Percentiles rank a stretch among this genome's conserved stretches.
Conservation (phyloP, 2,797 vertebrate species). For the Arrhamphus sclerolepis region DNA sequence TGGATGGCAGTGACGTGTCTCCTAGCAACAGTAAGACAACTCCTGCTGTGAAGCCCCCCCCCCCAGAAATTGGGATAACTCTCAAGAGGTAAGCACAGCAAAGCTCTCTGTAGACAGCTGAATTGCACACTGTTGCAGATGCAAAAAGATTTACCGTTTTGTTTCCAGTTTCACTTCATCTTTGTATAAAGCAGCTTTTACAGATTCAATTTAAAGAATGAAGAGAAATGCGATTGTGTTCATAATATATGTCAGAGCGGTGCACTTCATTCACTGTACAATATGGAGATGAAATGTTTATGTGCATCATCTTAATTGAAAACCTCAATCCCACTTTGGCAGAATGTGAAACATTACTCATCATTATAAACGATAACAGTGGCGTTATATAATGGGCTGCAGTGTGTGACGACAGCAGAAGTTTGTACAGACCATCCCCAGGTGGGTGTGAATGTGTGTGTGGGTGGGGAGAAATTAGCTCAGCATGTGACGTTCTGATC, state of each 20-base stretch:
- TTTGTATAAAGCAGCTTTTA: background rate
- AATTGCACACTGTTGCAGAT: background rate
- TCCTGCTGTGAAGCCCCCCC: constrained; percentile 1
- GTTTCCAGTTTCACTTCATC: background rate
- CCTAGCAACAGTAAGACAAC: background rate
- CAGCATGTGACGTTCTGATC: constrained; percentile 44
- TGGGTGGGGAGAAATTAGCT: constrained; percentile 49
- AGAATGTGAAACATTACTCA: constrained; percentile 34
- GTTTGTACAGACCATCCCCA: constrained; percentile 29
- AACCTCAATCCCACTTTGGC: constrained; percentile 9
- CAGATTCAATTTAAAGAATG: constrained; percentile 10
- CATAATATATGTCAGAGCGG: background rate
- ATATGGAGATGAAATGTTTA: constrained; percentile 4
- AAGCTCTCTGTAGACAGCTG: background rate
- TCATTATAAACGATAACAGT: constrained; percentile 35
- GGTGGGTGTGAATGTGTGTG: constrained; percentile 11
- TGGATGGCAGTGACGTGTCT: background rate
- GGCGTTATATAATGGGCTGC: constrained; percentile 31
- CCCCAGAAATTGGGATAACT: constrained; percentile 4
- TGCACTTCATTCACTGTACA: constrained; percentile 17
- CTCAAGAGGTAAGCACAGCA: background rate
- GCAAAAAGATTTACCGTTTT: background rate
- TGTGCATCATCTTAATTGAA: constrained; percentile 19
- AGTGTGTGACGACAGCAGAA: constrained; percentile 42
- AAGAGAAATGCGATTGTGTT: constrained; percentile 4